Conservation (phyloP, 2,888 invertebrate species). For the Pardosa pseudoannulata region DNA sequence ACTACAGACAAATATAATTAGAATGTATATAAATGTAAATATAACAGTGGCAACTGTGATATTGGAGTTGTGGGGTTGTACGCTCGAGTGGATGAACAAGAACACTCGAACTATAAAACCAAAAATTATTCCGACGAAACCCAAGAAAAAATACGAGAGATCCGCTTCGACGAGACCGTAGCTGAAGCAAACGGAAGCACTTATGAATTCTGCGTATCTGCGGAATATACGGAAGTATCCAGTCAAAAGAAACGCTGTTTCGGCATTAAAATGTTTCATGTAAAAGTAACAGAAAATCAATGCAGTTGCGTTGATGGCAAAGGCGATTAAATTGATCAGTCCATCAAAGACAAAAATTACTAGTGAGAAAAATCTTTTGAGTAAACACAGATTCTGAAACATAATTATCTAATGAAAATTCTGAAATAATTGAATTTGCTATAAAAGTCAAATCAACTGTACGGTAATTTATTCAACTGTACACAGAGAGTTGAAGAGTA, state of each 20-base stretch:
- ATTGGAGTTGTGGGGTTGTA: no score
- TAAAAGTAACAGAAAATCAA: slow-evolving; percentile 29
- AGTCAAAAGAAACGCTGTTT: background rate
- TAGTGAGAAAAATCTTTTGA: no score
- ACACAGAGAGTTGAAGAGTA: no score
- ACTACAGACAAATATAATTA: slow-evolving; percentile 11
- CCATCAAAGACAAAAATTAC: no score
- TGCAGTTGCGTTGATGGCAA: slow-evolving; percentile 15
- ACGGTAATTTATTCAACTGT: no score
- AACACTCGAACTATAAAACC: slow-evolving; percentile 16
- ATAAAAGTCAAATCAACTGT: no score
- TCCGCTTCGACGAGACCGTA: slow-evolving; percentile 49
- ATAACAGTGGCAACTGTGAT: background rate
- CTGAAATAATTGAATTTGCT: no score
- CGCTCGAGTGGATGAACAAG: background rate
- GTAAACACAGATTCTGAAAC: no score
- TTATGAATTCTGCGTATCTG: slow-evolving; percentile 42
- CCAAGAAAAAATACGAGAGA: background rate
- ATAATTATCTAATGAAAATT: no score
- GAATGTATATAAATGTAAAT: background rate
- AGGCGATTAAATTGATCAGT: no score
- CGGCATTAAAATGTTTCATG: slow-evolving; percentile 26
- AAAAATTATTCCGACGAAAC: background rate
- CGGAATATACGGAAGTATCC: slow-evolving; percentile 23
- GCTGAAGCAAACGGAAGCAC: slow-evolving; percentile 36